Conservation (phyloP, 2,888 invertebrate species). For the Endomychus coccineus region DNA sequence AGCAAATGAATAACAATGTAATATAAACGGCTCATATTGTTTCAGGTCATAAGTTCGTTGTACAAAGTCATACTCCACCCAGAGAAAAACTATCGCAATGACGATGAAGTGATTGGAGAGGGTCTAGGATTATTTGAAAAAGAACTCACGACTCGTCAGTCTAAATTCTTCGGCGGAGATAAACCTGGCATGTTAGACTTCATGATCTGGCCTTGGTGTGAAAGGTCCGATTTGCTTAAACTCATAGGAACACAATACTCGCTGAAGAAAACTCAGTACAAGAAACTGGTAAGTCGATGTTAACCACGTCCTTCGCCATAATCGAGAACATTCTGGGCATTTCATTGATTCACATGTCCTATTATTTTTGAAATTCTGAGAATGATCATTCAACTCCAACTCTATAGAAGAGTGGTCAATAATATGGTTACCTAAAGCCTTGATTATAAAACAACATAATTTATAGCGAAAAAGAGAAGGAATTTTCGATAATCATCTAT, state of each 20-base stretch:
- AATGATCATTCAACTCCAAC: no score
- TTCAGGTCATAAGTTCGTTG: slow-evolving; percentile 49
- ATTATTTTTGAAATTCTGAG: no score
- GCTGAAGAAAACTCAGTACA: slow-evolving; percentile 59
- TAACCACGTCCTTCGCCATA: slow-evolving; percentile 1
- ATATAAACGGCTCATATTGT: no score
- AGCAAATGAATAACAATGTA: no score
- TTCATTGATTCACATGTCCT: no score
- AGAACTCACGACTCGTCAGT: slow-evolving; percentile 55
- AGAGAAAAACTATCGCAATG: slow-evolving; percentile 30
- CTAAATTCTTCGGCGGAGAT: slow-evolving; percentile 59
- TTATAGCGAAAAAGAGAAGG: no score
- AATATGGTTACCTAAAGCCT: no score
- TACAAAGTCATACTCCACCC: slow-evolving; percentile 47
- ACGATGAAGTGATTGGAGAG: slow-evolving; percentile 34
- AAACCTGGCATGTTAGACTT: slow-evolving; percentile 73
- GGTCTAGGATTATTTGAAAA: slow-evolving; percentile 59
- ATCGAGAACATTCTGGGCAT: no score
- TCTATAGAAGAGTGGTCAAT: no score
- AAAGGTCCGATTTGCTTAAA: slow-evolving; percentile 56
- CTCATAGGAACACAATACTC: slow-evolving; percentile 55
- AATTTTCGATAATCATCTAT: no score
- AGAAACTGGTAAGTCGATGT: slow-evolving; percentile 55
- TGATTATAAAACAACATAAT: no score
- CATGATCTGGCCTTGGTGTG: slow-evolving; percentile 83